These are phyloP conservation scores for Pectinophora gossypiella DNA, from an alignment of 1,140 invertebrate genomes.

Conservation along the genomic window DNA sequence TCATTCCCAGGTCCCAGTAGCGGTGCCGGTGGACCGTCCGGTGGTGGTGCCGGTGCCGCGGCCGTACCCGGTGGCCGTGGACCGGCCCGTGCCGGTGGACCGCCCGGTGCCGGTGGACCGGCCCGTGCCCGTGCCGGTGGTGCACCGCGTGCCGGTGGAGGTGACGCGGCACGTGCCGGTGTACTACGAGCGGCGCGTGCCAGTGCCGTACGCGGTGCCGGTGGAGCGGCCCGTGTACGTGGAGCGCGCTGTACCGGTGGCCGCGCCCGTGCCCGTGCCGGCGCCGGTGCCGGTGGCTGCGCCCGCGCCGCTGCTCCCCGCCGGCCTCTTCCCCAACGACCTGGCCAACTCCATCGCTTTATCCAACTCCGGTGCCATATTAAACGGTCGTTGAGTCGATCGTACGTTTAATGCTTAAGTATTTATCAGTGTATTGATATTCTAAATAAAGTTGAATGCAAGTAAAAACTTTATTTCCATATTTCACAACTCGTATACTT, in stretches of 20 bases:
- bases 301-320: constrained; percentile 51
- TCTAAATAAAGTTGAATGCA: too few species aligned
- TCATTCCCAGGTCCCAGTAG: constrained; percentile 69
- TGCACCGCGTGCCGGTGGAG: constrained; percentile 62
- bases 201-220: constrained; percentile 58
- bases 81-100: constrained; percentile 39
- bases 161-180: constrained; percentile 79
- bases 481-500: too few species aligned
- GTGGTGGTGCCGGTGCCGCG: constrained; percentile 66
- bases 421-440: too few species aligned
- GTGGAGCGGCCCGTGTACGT: constrained; percentile 62
- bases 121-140: constrained; percentile 44
- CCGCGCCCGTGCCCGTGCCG: constrained; percentile 63
- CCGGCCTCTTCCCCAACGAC: too few species aligned
- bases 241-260: constrained; percentile 58
- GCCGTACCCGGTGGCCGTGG: constrained; percentile 40
- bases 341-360: too few species aligned
- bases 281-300: constrained; percentile 59
- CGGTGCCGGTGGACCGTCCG: constrained; percentile 59
- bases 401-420: too few species aligned
- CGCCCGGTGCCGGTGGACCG: constrained; percentile 53
- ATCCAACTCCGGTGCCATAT: too few species aligned
- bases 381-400: too few species aligned
- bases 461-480: too few species aligned
- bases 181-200: constrained; percentile 58